Base-by-base conservation (phyloP, 2,797 vertebrate genomes). In the Microcaecilia unicolor region DNA sequence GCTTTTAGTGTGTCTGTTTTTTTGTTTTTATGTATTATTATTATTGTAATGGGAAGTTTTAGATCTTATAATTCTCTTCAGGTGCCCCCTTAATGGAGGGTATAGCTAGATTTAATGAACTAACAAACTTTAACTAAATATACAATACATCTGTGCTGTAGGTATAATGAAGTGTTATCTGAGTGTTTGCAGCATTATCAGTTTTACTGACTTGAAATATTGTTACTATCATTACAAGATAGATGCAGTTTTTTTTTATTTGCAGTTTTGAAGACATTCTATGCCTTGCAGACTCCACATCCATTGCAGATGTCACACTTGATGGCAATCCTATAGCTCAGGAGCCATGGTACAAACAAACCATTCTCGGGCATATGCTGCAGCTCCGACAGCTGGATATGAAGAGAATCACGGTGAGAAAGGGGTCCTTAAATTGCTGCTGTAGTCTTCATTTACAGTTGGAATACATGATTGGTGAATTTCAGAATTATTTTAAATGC, bases 271-370 rank as follows among this genome's bases (percentile, higher is more conserved):
- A 91, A 62, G 92, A 88, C 76, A 84, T 98, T 69, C 75, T 80
- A 79, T 95, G 89, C 74, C 85, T 97, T 34, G 83, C 86, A 66
- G 81, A 90, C 52, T 90, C 81, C 1, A 51, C 68, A 46, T 89
- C 89, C 71, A 86, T 98, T 64, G 87, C 86, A 51, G 94, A 98
- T 78, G 87, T 98, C 78, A 90, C 90, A 62, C 88, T 98, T 84
- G 95, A 99, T 92, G 95, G 94, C 86, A 99, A 98, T 65, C 92
- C 93, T 44, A 86, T 99, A 87, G 92, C 91, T 70, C 89, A 92
- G 85, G 92, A 98, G 91, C 87, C 94, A 95, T 98, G 93, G 89
- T 98, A 98, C 93, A 97, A 89, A 72, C 90, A 89, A 76, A 91
- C 88, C 12, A 65, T 89, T 75, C 88, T 98, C 61, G 90, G 92